Evolutionary conservation across 2,113 vertebrate species (phyloP), one percentile per base, ranked within the genome.

Genomic region (Salvator merianae): DNA sequence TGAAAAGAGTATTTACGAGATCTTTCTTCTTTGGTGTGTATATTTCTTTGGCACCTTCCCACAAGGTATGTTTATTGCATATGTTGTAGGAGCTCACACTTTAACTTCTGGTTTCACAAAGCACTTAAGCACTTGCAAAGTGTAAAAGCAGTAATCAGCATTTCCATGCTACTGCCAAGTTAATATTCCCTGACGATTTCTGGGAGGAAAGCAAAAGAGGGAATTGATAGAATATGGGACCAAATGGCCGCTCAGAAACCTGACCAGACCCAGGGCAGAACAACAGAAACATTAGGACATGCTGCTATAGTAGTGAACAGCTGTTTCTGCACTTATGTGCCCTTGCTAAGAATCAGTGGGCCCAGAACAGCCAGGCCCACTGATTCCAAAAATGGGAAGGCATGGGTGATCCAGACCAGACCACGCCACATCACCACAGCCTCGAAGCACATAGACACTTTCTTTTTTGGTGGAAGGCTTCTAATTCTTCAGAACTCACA

Each of bases 151-250:
- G n/a, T 24, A n/a, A 82, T 82, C 77, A 65, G 81, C 70, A 34
- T 80, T 69, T 79, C 65, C 81, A 80, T 77, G 43, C 16, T 28
- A 72, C 38, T 81, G 40, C 28, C 75, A 90, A 80, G 87, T 20
- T 82, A 7, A 80, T 20, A 53, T 86, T 38, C 73, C 76, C 65
- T 86, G 62, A 55, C 47, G 89, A 88, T 88, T 82, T 62, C 38
- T 62, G 20, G 77, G 22, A 30, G 24, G 40, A 14, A n/a, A 66
- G 36, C n/a, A 22, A 75, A 63, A 32, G 38, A 20, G 28, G 7
- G 7, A 30, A 30, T 14, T n/a, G 32, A 8, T 69, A 22, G 38
- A 20, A 28, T 7, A 2, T 22, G 79, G 68, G 55, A 70, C 24
- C 66, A 77, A 77, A 84, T 26, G 36, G 47, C 26, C 38, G 32